phyloP scores from a whole-genome alignment of 2,888 invertebrate genomes.

The Loripinus fragilis region DNA sequence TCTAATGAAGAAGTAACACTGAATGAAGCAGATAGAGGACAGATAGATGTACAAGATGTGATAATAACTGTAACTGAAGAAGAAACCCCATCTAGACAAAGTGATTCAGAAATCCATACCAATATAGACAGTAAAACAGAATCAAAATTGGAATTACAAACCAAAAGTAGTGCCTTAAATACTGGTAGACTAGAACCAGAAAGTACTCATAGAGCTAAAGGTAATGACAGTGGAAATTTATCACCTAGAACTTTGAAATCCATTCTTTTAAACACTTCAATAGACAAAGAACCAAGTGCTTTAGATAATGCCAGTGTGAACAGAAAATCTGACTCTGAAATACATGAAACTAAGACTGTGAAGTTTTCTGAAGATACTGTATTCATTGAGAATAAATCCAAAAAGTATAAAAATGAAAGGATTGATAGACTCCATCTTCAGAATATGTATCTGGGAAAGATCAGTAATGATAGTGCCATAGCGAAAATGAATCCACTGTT shows the following conservation, averaged over 20 bases:
- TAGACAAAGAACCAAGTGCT: background rate
- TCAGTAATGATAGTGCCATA: conserved; percentile 56
- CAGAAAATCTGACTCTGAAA: conserved; percentile 40
- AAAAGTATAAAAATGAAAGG: conserved; percentile 67
- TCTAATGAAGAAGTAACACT: background rate
- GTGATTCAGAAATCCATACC: background rate
- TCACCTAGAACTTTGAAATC: conserved; percentile 60
- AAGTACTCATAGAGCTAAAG: conserved; percentile 1
- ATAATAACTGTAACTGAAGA: background rate
- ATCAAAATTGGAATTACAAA: conserved; percentile 17
- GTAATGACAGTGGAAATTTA: conserved; percentile 23
- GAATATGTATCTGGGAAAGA: conserved; percentile 63
- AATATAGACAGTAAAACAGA: background rate
- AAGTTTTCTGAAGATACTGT: conserved; percentile 73
- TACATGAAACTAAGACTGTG: conserved; percentile 67
- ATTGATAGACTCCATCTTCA: conserved; percentile 57
- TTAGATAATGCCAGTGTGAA: conserved; percentile 13
- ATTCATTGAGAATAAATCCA: conserved; percentile 70
- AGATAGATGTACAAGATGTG: background rate
- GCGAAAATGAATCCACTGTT: conserved; percentile 69
- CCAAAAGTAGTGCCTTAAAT: conserved; percentile 5
- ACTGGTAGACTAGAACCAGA: background rate
- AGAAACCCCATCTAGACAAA: background rate
- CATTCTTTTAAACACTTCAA: conserved; percentile 48
- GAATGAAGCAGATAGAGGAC: background rate